A percentile compares a stretch with the other conserved stretches of the same genome.
Conservation (phyloP, 2,113 vertebrate species). For the Merops nubicus region DNA sequence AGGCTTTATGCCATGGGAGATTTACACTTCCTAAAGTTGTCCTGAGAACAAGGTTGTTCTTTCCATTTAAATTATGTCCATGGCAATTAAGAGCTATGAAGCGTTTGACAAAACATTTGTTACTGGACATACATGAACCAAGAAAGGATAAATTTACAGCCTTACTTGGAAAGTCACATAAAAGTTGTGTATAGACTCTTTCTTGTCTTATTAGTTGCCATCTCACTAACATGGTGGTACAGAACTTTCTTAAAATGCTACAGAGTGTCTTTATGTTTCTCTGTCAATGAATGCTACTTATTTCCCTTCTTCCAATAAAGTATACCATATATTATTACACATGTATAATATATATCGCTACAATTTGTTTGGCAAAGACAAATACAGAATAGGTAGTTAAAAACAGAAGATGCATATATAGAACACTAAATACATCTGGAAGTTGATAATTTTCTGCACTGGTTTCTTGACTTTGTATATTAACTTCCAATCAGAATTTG, state of each 20-base stretch:
- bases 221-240: not conserved
- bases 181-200: not conserved
- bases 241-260: not conserved
- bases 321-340: not conserved
- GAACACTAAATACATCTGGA: not conserved
- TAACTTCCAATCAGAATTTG: not conserved
- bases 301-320: not conserved
- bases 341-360: not conserved
- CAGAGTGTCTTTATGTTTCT: not conserved
- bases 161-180: not conserved
- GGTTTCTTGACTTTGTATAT: not conserved
- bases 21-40: not conserved
- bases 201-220: not conserved
- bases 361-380: not conserved
- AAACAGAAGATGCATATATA: not conserved
- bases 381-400: not conserved
- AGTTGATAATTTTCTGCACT: not conserved
- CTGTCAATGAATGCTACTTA: not conserved
- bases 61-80: not conserved
- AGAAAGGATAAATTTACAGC: not conserved
- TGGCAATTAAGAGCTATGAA: not conserved
- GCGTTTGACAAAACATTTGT: not conserved
- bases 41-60: not conserved
- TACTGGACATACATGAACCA: not conserved
- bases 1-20: rapidly evolving